Evolutionary conservation across 1,140 invertebrate genomes (phyloP), one percentile per base, ranked within the genome.

Genomic region (Babylonia areolata): DNA sequence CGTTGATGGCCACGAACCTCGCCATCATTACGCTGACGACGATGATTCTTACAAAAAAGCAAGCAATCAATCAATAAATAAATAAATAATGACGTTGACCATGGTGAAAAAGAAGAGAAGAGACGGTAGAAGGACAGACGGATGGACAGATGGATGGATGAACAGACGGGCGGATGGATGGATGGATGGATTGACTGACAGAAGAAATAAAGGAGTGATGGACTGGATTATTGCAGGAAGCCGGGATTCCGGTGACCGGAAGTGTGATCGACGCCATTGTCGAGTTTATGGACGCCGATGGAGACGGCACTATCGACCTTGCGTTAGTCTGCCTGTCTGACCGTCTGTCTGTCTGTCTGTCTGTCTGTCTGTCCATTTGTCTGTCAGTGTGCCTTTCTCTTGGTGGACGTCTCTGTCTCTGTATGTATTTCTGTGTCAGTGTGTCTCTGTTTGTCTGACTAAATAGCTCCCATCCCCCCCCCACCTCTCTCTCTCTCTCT

Each of bases 221-320:
- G 31, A 37, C 9, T n/a, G 35, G 40, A 20, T 39, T 17, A 39
- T 39, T 17, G 23, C 69, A 91, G 90, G 90, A 91, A 82, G 86
- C 90, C 5, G 90, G 90, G 23, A 87, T 91, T 11, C 90, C 90
- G 15, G 89, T 90, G 1, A 88, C 90, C 17, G 82, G 84, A 35
- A 88, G 87, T 58, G 88, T 91, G 33, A 81, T 91, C 1, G 90
- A 91, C 81, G 88, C 86, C 39, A 91, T 91, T 46, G 89, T 91
- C 83, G 81, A 87, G 17, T 91, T 91, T 69, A 91, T 91, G 90
- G 90, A 91, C 81, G 88, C 88, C 0, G 89, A 91, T 73, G 85
- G 82, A 35, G 89, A 91, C 42, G 90, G 90, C 0, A 90, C 85
- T 35, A 91, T 91, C 54, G 89, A 91, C 75, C 80, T 91, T 2